Base-by-base conservation (phyloP, 2,797 vertebrate species). In the Gastrophryne carolinensis region DNA sequence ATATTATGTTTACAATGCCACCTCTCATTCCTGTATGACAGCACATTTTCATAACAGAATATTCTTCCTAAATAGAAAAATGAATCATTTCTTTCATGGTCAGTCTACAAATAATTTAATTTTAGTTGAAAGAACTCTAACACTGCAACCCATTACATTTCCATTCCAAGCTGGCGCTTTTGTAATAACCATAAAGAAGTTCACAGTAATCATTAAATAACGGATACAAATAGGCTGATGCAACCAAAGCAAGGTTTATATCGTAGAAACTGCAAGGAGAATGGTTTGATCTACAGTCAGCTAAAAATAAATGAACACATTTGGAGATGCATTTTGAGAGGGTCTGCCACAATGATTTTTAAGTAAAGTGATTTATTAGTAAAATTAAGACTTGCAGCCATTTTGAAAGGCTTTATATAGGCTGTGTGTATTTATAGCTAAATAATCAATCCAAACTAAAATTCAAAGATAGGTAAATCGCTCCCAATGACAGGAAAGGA, bases 31-130 rank as follows among this genome's bases (percentile, higher is more conserved):
- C n/a, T n/a, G n/a, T n/a, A n/a, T n/a, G n/a, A n/a, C n/a, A n/a
- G n/a, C n/a, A n/a, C n/a, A n/a, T n/a, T n/a, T n/a, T n/a, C n/a
- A n/a, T n/a, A n/a, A n/a, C n/a, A n/a, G n/a, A n/a, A n/a, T n/a
- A n/a, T n/a, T n/a, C n/a, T n/a, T n/a, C n/a, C n/a, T n/a, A n/a
- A n/a, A n/a, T 26, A 34, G 24, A 21, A 37, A 37, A 72, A 62
- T 62, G 32, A 72, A 62, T 61, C 15, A 24, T 13, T 62, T 44
- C 21, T 37, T 41, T 72, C 62, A 62, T 72, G 52, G 35, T 26
- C 27, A 12, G 17, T 30, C 35, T 44, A 32, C 23, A 19, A 72
- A 72, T 72, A 72, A 72, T 62, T 62, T 26, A 19, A 72, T 62
- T 72, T 70, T 61, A 44, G 29, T 39, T 62, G 39, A 72, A 50